These are phyloP conservation scores for Nyctereutes procyonoides DNA, from an alignment of 2,113 vertebrate species.

Conservation along the genomic window DNA sequence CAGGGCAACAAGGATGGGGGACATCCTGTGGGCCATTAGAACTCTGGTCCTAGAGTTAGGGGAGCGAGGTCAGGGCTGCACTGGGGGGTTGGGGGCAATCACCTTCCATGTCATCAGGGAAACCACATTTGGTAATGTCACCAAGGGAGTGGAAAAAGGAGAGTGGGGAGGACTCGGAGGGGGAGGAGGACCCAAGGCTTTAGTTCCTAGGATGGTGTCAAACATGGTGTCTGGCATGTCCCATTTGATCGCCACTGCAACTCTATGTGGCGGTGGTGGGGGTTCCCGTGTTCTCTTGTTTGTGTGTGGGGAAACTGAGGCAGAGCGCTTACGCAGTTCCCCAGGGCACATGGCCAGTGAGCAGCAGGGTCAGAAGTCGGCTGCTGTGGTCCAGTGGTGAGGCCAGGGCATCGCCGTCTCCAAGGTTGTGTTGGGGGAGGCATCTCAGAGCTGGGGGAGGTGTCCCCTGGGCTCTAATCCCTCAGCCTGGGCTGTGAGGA, in stretches of 20 bases:
- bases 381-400: background rate
- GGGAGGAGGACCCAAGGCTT: background rate
- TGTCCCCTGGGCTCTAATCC: fast-evolving
- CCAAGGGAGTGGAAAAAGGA: background rate
- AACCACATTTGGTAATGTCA: background rate
- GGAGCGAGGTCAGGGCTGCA: background rate
- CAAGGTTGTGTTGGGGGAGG: background rate
- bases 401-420: fast-evolving
- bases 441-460: background rate
- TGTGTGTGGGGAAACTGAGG: background rate
- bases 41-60: background rate
- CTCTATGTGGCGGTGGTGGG: background rate
- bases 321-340: background rate
- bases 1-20: background rate
- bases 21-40: background rate
- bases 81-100: background rate
- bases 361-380: background rate
- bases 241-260: background rate
- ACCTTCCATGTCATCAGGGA: background rate
- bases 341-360: background rate
- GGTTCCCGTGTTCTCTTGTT: background rate
- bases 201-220: background rate
- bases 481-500: background rate
- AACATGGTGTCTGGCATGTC: background rate
- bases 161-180: no score